phyloP scores from a whole-genome alignment of 2,113 vertebrate genomes.

The Pomatostomus ruficeps region DNA sequence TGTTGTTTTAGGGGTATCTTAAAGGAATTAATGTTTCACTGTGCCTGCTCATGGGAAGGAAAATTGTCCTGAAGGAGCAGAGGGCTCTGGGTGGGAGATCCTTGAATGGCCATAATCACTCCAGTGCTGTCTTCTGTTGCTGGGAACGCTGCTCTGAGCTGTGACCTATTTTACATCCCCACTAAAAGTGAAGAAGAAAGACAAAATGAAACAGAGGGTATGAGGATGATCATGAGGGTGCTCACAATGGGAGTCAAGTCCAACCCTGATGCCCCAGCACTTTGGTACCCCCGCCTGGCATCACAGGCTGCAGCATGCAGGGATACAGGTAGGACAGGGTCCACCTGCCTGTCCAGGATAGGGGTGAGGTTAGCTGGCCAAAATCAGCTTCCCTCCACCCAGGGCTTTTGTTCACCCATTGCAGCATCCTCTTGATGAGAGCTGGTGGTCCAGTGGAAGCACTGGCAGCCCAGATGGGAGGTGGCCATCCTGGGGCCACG shows the following conservation, averaged over 20 bases:
- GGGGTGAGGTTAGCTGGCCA: background rate
- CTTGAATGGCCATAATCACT: background rate
- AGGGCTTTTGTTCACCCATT: background rate
- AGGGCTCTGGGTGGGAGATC: background rate
- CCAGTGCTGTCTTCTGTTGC: background rate
- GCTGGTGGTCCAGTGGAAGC: background rate
- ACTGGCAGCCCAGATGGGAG: background rate
- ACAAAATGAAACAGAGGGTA: background rate
- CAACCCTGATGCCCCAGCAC: background rate
- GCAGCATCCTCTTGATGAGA: background rate
- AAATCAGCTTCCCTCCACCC: background rate
- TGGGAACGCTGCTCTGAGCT: background rate
- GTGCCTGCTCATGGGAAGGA: background rate
- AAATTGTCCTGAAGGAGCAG: background rate
- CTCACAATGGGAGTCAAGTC: background rate
- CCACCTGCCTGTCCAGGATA: background rate
- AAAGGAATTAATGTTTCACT: background rate
- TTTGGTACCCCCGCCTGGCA: accelerated
- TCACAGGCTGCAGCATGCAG: background rate
- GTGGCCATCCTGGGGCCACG: background rate
- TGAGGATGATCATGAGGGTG: background rate
- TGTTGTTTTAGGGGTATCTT: background rate
- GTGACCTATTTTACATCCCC: background rate
- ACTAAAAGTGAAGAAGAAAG: background rate
- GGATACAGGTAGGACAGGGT: background rate